Conservation (phyloP, 2,797 vertebrate species). For the Garrulus glandarius region DNA sequence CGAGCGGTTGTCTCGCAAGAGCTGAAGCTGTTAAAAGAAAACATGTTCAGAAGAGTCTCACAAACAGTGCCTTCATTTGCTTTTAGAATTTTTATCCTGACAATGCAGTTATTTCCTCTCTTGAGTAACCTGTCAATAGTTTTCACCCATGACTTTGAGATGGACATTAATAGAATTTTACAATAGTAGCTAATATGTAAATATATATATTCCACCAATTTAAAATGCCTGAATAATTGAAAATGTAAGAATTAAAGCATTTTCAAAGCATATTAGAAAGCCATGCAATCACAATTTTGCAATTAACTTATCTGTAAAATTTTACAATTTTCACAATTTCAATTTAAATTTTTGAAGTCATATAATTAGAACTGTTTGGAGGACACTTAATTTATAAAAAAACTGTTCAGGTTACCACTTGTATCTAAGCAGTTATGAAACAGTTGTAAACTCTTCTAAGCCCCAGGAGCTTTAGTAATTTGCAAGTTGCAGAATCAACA, state of each 20-base stretch:
- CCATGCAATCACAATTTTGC: not conserved
- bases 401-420: not conserved
- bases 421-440: not conserved
- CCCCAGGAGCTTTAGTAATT: not conserved
- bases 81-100: not conserved
- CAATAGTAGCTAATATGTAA: not conserved
- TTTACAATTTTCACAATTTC: not conserved
- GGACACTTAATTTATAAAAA: not conserved
- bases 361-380: not conserved
- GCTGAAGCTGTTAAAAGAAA: conserved; percentile 72
- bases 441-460: not conserved
- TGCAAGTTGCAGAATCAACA: not conserved
- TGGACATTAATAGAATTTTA: not conserved
- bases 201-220: not conserved
- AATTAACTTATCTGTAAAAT: not conserved
- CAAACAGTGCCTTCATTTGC: not conserved
- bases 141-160: not conserved
- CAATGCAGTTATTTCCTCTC: not conserved
- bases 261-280: not conserved
- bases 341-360: not conserved
- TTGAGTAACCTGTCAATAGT: not conserved
- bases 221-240: not conserved
- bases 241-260: not conserved
- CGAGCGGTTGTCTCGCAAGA: conserved; percentile 86
- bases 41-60: not conserved